A percentile compares a stretch with the other conserved stretches of the same genome.
Evolutionary conservation across 1,140 invertebrate species (phyloP).

Genomic region (Cheumatopsyche charites): DNA sequence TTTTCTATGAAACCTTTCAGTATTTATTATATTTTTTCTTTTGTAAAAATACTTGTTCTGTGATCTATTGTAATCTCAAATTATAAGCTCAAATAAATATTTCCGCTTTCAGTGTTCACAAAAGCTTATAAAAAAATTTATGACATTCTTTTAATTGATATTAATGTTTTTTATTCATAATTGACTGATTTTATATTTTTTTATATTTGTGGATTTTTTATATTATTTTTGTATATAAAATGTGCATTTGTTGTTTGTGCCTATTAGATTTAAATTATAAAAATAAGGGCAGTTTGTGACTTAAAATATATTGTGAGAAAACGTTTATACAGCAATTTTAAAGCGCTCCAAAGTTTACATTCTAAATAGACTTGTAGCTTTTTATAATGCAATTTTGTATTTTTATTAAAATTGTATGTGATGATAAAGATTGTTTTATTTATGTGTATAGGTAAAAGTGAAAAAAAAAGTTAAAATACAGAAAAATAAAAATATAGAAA

Average conservation of each 20-base stretch:
- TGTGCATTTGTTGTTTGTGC: conserved; percentile 21
- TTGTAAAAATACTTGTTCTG: too few relatives aligned
- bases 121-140: neutral
- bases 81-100: conserved; percentile 9
- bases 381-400: conserved; percentile 45
- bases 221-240: neutral
- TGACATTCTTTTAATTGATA: neutral
- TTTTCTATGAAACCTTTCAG: too few relatives aligned
- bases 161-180: neutral
- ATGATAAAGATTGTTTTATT: conserved; percentile 13
- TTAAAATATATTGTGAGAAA: neutral
- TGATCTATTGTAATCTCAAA: too few relatives aligned
- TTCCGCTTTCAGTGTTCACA: conserved; percentile 5
- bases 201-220: neutral
- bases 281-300: neutral
- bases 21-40: too few relatives aligned
- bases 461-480: too few relatives aligned
- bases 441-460: too few relatives aligned
- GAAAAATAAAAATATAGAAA: neutral
- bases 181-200: conserved; percentile 8
- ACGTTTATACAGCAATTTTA: conserved; percentile 12
- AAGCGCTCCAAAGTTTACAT: conserved; percentile 48
- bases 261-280: conserved; percentile 15
- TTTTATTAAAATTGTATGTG: conserved; percentile 18
- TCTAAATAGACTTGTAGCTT: conserved; percentile 48